Percentiles rank a stretch among this genome's conserved stretches.
phyloP scores from a whole-genome alignment of 2,113 vertebrate species.

The Sceloporus undulatus region DNA sequence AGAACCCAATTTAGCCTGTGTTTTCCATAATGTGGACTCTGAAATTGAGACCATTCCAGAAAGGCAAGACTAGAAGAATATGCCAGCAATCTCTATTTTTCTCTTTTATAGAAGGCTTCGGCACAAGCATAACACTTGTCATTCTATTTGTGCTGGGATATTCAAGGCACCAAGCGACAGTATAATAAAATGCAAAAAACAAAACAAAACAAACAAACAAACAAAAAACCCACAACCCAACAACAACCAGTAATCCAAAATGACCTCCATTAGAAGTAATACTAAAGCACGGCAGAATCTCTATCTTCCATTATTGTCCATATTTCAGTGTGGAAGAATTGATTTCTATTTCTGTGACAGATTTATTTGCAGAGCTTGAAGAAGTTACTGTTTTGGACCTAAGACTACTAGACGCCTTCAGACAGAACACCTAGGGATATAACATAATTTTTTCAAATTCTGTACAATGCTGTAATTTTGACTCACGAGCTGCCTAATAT shows the following conservation, averaged over 20 bases:
- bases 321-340: background rate
- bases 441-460: no score
- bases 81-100: background rate
- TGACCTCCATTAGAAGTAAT: background rate
- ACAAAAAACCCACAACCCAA: no score
- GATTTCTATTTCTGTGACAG: background rate
- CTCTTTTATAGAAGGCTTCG: background rate
- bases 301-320: background rate
- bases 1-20: background rate
- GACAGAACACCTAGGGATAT: no score
- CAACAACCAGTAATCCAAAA: background rate
- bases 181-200: background rate
- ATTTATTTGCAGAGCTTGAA: background rate
- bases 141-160: background rate
- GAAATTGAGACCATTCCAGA: slow-evolving; percentile 10
- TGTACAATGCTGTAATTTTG: background rate
- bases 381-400: no score
- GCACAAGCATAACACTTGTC: background rate
- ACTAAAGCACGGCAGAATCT: background rate
- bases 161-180: background rate
- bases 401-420: no score
- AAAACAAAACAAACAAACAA: no score
- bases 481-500: background rate
- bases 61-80: background rate
- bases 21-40: background rate